Evolutionary conservation across 2,113 vertebrate genomes (phyloP).

Genomic region (Trematocara zebra): DNA sequence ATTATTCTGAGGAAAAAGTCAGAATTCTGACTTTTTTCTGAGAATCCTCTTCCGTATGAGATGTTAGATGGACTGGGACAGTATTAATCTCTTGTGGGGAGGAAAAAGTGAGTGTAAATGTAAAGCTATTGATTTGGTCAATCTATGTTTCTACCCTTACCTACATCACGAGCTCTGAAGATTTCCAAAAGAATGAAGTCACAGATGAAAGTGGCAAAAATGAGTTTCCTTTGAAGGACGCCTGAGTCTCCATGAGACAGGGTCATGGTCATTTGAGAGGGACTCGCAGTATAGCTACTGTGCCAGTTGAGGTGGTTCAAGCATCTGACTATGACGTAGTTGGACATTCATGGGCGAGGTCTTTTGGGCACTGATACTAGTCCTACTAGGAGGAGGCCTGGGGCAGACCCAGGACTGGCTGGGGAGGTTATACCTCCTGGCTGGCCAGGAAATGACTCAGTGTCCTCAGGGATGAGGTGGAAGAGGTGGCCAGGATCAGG

Average conservation of each 20-base stretch:
- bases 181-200: not conserved
- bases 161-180: not conserved
- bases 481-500: not conserved
- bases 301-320: not conserved
- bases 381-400: not conserved
- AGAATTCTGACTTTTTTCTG: not conserved
- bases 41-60: not conserved
- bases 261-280: not conserved
- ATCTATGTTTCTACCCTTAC: not conserved
- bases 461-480: not conserved
- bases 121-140: not conserved
- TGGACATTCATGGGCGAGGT: not conserved
- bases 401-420: not conserved
- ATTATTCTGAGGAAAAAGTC: not conserved
- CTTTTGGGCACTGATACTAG: not conserved
- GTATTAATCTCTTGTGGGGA: not conserved
- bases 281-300: not conserved
- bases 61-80: not conserved
- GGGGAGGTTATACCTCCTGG: not conserved
- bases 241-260: not conserved
- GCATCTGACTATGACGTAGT: not conserved
- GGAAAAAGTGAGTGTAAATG: not conserved
- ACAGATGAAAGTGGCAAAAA: not conserved
- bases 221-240: not conserved
- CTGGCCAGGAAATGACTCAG: not conserved